Evolutionary conservation across 2,113 vertebrate genomes (phyloP).

Genomic region (Sprattus sprattus): DNA sequence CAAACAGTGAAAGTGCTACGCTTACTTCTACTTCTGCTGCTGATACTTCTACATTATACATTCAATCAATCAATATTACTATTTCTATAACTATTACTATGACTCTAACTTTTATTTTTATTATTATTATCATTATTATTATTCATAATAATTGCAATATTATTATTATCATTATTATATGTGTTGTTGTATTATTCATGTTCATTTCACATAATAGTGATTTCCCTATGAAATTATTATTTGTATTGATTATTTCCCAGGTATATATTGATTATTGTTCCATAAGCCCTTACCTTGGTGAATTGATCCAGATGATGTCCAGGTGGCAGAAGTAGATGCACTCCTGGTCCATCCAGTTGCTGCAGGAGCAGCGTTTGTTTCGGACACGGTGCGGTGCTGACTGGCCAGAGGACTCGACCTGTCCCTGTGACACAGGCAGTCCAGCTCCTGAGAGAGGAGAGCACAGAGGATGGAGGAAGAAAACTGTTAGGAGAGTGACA

Average conservation of each 20-base stretch:
- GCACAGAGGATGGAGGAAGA: constrained; percentile 23
- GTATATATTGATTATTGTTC: background rate
- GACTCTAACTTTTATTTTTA: too few species aligned
- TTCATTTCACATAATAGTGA: too few species aligned
- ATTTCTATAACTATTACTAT: background rate
- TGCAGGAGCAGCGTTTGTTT: constrained; percentile 89
- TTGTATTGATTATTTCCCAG: background rate
- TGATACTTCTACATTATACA: background rate
- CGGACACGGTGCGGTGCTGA: constrained; percentile 57
- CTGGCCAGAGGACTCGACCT: constrained; percentile 23
- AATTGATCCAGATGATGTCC: constrained; percentile 98
- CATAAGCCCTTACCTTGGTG: constrained; percentile 77
- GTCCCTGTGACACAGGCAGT: constrained; percentile 54
- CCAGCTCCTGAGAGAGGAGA: constrained; percentile 70
- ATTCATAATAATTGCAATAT: background rate
- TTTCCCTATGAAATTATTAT: background rate
- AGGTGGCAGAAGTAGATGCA: constrained; percentile 98
- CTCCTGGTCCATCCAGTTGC: constrained; percentile 90
- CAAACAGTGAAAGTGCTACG: background rate
- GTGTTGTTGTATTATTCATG: background rate
- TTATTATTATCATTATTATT: background rate
- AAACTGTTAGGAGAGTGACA: background rate
- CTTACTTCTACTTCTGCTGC: background rate
- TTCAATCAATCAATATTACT: background rate
- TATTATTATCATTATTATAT: background rate